Percentiles rank a stretch among this genome's conserved stretches.
Conservation (phyloP, 2,113 vertebrate species). For the Atlantisia rogersi region DNA sequence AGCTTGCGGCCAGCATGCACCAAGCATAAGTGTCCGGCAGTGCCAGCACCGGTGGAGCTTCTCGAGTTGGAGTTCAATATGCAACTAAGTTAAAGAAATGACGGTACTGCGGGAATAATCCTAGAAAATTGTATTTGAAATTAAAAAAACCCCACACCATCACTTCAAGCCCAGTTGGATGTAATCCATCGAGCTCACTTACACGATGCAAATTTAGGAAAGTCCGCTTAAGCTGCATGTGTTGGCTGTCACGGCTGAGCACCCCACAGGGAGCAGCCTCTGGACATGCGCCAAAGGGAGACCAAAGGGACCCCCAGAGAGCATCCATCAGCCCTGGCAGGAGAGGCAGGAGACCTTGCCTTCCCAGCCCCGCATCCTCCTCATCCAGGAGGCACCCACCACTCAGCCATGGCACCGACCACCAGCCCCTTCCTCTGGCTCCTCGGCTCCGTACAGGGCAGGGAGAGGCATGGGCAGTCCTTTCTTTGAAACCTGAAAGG, state of each 20-base stretch:
- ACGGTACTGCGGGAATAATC: rapidly evolving
- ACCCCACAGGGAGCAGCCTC: rapidly evolving
- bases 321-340: rapidly evolving
- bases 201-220: background rate
- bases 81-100: rapidly evolving
- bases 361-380: rapidly evolving
- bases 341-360: background rate
- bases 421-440: background rate
- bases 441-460: rapidly evolving
- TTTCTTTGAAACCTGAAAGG: background rate
- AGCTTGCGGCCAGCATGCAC: rapidly evolving
- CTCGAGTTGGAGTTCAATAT: rapidly evolving
- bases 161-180: background rate
- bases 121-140: background rate
- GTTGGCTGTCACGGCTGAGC: rapidly evolving
- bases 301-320: background rate
- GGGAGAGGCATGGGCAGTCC: background rate
- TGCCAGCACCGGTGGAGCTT: rapidly evolving
- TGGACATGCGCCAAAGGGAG: rapidly evolving
- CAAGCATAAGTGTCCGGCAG: rapidly evolving
- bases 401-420: background rate
- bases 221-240: rapidly evolving
- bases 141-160: rapidly evolving
- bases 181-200: background rate
- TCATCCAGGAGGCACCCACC: background rate